Conservation (phyloP, 2,888 invertebrate species). For the Branchipolynoe longqiensis region DNA sequence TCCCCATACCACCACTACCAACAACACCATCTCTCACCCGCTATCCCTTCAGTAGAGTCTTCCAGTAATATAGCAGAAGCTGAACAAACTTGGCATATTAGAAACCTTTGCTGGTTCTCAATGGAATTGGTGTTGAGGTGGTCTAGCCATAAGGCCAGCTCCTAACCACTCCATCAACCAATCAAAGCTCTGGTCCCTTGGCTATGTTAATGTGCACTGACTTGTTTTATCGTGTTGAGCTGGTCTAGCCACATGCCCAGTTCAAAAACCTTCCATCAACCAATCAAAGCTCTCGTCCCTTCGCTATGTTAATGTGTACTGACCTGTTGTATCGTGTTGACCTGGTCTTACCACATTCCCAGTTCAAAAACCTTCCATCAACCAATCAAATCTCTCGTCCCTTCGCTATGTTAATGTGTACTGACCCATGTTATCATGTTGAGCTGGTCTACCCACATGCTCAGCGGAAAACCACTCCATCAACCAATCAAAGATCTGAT, state of each 20-base stretch:
- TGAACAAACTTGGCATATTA: too few species aligned
- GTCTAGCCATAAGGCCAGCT: constrained; percentile 28
- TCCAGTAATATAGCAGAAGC: too few species aligned
- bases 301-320: background rate
- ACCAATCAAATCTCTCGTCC: background rate
- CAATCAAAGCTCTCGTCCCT: background rate
- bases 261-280: background rate
- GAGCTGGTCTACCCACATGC: constrained; percentile 37
- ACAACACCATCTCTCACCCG: too few species aligned
- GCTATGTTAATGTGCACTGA: background rate
- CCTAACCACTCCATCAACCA: background rate
- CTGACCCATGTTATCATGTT: constrained; percentile 57
- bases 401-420: background rate
- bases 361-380: constrained; percentile 3
- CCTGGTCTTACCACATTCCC: constrained; percentile 54
- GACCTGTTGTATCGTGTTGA: constrained; percentile 60
- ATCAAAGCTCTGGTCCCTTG: background rate
- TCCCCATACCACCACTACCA: too few species aligned
- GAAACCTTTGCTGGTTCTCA: too few species aligned
- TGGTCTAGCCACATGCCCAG: constrained; percentile 57
- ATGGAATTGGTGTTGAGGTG: constrained; percentile 36
- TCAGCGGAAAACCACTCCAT: background rate
- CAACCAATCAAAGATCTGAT: background rate
- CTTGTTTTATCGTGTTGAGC: constrained; percentile 59
- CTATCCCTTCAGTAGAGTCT: too few species aligned